Base-by-base conservation (phyloP, 2,888 invertebrate species). In the Pemphredon lugubris region DNA sequence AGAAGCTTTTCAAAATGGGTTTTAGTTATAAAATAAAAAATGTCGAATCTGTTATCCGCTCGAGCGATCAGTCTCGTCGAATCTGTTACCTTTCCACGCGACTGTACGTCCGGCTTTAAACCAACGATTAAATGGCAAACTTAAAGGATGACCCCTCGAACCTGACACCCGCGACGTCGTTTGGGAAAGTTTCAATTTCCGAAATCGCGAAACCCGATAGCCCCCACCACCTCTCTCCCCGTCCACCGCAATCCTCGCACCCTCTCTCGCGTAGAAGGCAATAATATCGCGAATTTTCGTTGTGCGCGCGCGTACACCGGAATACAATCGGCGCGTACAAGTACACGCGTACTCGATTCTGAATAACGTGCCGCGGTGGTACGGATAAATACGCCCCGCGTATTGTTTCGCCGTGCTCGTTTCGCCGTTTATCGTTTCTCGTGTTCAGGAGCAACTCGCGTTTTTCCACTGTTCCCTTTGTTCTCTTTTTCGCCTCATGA, bases 121-220 rank as follows among this genome's bases (percentile, higher is more conserved):
- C 16, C 37, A 18, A 11, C 2, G 39, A 20, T 45, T 21, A 34
- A 34, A 21, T 21, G 21, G 23, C 14, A 23, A 34, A 47, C 47
- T 21, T 54, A 44, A 57, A 59, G 40, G 32, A 51, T 50, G 44
- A 64, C 51, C 44, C 16, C 48, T 13, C 23, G 11, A 39, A 60
- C 13, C 18, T 42, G 42, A 39, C 47, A 50, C 14, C 23, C 16
- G 32, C 14, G 18, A n/a, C 23, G 32, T 39, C 34, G n/a, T n/a
- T n/a, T 40, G 53, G 69, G 61, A 60, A 78, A 60, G 54, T 60
- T 67, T 67, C 69, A 67, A 73, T 73, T 73, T 70, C 67, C 55
- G 64, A 61, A 64, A 69, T 59, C 42, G 58, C 51, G 45, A 44
- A 21, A 51, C 23, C 34, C 39, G 47, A 39, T 16, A 47, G n/a